phyloP scores from a whole-genome alignment of 2,797 vertebrate species.

The Lacerta bilineata region DNA sequence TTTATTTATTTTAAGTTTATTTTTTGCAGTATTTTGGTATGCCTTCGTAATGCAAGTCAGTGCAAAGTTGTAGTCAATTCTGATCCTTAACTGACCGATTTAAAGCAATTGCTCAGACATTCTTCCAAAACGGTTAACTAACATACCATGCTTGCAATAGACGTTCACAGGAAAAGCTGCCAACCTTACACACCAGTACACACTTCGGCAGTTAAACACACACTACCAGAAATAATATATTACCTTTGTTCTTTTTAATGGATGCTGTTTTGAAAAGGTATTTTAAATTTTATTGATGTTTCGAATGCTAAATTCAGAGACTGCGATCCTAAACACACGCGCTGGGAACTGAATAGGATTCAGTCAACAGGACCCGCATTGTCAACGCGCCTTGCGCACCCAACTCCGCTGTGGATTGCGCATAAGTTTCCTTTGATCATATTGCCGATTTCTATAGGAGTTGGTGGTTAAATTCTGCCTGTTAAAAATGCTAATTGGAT shows the following conservation, averaged over 20 bases:
- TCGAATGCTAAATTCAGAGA: neutral
- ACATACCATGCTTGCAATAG: constrained; percentile 47
- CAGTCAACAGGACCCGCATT: neutral
- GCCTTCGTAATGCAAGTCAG: constrained; percentile 40
- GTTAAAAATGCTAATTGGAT: neutral
- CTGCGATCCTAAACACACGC: neutral
- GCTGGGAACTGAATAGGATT: neutral
- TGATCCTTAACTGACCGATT: neutral
- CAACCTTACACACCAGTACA: constrained; percentile 6
- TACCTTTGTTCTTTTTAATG: neutral
- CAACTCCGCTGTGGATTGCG: neutral
- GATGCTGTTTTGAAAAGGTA: neutral
- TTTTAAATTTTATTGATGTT: neutral
- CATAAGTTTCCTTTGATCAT: neutral
- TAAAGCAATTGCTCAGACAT: neutral
- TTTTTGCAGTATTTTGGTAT: constrained; percentile 43
- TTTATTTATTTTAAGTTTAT: constrained; percentile 43
- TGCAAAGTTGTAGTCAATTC: constrained; percentile 13
- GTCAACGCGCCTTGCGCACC: neutral
- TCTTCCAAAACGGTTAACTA: constrained; percentile 48
- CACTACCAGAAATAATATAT: neutral
- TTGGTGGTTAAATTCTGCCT: neutral
- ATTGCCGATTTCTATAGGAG: neutral
- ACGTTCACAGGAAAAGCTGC: constrained; percentile 43
- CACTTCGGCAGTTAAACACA: constrained; percentile 35